Evolutionary conservation across 1,140 invertebrate species (phyloP).

Genomic region (Saccostrea cuccullata): DNA sequence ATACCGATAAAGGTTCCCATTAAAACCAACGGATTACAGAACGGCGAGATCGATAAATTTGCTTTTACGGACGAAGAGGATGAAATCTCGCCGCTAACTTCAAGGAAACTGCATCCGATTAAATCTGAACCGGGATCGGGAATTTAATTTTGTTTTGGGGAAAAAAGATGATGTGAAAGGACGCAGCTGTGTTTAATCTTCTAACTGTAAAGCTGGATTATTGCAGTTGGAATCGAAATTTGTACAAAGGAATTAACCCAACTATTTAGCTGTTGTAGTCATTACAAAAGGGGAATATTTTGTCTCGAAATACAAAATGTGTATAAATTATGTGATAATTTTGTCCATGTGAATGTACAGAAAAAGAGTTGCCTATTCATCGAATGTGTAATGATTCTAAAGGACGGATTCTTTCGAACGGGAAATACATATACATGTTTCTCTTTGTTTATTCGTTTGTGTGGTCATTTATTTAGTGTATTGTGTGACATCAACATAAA

Average conservation of each 20-base stretch:
- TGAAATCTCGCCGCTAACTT: constrained; percentile 20
- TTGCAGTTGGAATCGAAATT: not conserved
- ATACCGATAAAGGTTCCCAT: constrained; percentile 27
- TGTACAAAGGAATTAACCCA: not conserved
- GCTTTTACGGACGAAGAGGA: constrained; percentile 55
- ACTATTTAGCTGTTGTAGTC: not conserved
- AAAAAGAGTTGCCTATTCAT: not conserved
- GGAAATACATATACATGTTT: not conserved
- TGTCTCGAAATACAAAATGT: not conserved
- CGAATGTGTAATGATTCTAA: not conserved
- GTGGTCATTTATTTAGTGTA: not conserved
- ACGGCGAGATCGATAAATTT: constrained; percentile 52
- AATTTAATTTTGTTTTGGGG: not conserved
- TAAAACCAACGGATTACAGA: constrained; percentile 19
- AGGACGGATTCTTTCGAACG: not conserved
- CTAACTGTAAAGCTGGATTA: not conserved
- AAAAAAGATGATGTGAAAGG: not conserved
- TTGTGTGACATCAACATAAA: too few relatives aligned
- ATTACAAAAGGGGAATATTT: not conserved
- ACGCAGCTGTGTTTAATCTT: not conserved
- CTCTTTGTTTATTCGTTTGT: not conserved
- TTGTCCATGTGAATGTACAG: not conserved
- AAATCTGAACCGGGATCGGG: constrained; percentile 45
- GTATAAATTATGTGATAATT: not conserved
- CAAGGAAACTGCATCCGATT: constrained; percentile 50